phyloP scores from a whole-genome alignment of 2,113 vertebrate genomes.

The Ammodytes marinus region DNA sequence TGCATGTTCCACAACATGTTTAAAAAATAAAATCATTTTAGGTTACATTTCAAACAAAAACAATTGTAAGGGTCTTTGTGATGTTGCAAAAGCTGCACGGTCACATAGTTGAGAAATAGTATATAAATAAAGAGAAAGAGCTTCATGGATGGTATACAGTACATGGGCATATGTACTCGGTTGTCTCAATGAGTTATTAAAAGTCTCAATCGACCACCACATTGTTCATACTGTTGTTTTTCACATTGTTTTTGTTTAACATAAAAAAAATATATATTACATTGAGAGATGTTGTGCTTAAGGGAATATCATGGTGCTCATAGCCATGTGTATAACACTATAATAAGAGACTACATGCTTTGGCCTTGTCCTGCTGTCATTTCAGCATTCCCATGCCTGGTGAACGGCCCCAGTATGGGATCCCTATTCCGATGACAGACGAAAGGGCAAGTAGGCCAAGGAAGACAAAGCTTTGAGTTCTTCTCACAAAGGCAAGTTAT shows the following conservation, averaged over 20 bases:
- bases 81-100: conserved; percentile 27
- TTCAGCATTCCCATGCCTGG: conserved; percentile 56
- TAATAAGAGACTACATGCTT: conserved; percentile 34
- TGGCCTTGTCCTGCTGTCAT: conserved; percentile 55
- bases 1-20: conserved; percentile 25
- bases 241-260: no score
- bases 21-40: conserved; percentile 13
- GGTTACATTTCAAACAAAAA: conserved; percentile 38
- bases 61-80: conserved; percentile 10
- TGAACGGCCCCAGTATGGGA: conserved; percentile 66
- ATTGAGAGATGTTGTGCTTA: background rate
- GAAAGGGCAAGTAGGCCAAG: conserved; percentile 73
- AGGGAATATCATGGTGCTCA: background rate
- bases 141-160: conserved; percentile 33
- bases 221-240: background rate
- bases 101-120: conserved; percentile 32
- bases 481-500: conserved; percentile 81
- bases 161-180: conserved; percentile 30
- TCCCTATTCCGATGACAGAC: conserved; percentile 73
- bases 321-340: conserved; percentile 13
- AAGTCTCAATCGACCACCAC: conserved; percentile 1
- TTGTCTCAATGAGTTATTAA: conserved; percentile 19
- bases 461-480: conserved; percentile 75
- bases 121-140: conserved; percentile 12
- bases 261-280: background rate